Conservation (phyloP, 2,113 vertebrate genomes). For the Bubo bubo region DNA sequence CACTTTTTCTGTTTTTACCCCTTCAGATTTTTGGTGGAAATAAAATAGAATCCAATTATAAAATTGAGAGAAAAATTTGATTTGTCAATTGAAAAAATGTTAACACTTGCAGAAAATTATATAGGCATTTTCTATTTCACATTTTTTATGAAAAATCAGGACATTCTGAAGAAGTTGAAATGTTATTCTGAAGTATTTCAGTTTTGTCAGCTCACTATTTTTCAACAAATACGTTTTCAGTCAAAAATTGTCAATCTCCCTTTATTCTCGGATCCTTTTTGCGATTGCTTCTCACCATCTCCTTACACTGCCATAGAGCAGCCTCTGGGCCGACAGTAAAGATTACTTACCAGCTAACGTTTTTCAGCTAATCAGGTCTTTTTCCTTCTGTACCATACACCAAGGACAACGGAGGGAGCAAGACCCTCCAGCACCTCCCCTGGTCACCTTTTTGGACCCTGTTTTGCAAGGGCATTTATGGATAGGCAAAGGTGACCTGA, state of each 20-base stretch:
- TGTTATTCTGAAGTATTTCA: constrained; percentile 56
- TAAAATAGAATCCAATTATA: constrained; percentile 45
- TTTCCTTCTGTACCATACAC: not conserved
- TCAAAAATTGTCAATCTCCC: constrained; percentile 50
- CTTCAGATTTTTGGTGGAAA: constrained; percentile 49
- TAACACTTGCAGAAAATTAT: constrained; percentile 55
- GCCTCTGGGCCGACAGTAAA: not conserved
- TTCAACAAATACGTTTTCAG: constrained; percentile 33
- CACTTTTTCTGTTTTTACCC: constrained; percentile 50
- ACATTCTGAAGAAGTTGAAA: constrained; percentile 41
- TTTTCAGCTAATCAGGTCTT: not conserved
- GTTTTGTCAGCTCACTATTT: constrained; percentile 60
- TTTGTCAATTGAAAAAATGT: constrained; percentile 55
- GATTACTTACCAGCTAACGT: not conserved
- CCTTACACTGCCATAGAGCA: not conserved
- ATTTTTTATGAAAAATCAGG: constrained; percentile 20
- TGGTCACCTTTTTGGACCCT: not conserved
- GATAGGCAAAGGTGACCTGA: not conserved
- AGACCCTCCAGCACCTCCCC: not conserved
- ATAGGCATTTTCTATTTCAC: constrained; percentile 34
- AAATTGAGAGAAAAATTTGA: constrained; percentile 47
- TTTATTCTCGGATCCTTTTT: constrained; percentile 3
- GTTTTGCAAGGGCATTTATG: not conserved
- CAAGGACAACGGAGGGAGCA: not conserved
- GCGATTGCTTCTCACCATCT: not conserved